Evolutionary conservation across 2,113 vertebrate genomes (phyloP).

Genomic region (Mormyrus iriodes): DNA sequence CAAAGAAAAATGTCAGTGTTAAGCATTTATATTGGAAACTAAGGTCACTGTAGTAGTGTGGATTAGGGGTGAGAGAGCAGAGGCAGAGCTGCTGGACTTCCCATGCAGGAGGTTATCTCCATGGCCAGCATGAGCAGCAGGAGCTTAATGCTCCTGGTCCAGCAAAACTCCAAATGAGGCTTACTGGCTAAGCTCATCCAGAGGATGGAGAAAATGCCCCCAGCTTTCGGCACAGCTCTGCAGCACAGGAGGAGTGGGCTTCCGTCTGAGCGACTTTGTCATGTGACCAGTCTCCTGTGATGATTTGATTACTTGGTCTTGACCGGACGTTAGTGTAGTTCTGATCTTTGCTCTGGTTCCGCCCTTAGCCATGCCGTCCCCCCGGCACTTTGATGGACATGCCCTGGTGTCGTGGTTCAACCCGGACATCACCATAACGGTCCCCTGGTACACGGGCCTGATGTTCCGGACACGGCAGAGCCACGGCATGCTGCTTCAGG

Average conservation of each 20-base stretch:
- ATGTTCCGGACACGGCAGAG: slow-evolving; percentile 80
- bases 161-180: not conserved
- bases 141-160: not conserved
- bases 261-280: not conserved
- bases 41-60: not conserved
- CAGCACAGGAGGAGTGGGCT: not conserved
- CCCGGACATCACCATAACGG: slow-evolving; percentile 74
- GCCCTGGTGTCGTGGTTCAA: slow-evolving; percentile 72
- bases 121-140: not conserved
- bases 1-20: not conserved
- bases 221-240: not conserved
- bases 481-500: slow-evolving; percentile 68
- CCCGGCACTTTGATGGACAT: slow-evolving; percentile 71
- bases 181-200: not conserved
- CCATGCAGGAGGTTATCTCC: slow-evolving; percentile 3
- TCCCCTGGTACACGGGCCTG: slow-evolving; percentile 80
- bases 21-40: not conserved
- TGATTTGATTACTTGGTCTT: not conserved
- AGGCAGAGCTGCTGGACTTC: not conserved
- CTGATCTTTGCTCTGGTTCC: not conserved
- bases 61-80: not conserved
- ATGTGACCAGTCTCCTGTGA: not conserved
- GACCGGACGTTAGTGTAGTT: not conserved
- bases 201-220: not conserved
- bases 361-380: slow-evolving; percentile 71